phyloP scores from a whole-genome alignment of 2,797 vertebrate genomes.

The Zalophus californianus region DNA sequence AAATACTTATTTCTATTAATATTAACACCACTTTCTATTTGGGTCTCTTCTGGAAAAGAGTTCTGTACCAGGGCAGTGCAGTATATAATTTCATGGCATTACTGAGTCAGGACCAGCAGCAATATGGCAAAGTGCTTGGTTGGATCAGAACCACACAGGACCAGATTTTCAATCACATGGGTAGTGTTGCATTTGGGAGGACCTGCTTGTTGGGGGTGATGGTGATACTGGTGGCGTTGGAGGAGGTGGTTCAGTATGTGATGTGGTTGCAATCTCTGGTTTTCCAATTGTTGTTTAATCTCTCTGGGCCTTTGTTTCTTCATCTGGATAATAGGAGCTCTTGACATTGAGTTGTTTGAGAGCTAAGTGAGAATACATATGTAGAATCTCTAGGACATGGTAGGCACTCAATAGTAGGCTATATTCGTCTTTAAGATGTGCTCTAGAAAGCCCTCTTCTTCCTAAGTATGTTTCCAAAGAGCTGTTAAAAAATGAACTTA shows the following conservation, averaged over 20 bases:
- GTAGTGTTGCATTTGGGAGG: not conserved
- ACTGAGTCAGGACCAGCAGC: not conserved
- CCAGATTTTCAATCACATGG: not conserved
- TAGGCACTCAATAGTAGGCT: not conserved
- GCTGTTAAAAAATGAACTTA: not conserved
- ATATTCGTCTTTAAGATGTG: not conserved
- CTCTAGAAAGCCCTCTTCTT: not conserved
- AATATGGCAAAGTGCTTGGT: not conserved
- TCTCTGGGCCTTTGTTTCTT: not conserved
- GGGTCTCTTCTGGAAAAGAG: not conserved
- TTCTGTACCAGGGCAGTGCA: not conserved
- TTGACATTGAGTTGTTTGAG: not conserved
- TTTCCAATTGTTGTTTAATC: not conserved
- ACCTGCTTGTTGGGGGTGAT: not conserved
- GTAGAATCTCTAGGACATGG: too few species aligned
- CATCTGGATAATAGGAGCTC: not conserved
- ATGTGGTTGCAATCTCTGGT: not conserved
- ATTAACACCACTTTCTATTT: not conserved
- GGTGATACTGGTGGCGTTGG: not conserved
- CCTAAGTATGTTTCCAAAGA: not conserved
- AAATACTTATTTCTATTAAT: not conserved
- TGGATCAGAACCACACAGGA: not conserved
- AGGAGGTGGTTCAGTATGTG: not conserved
- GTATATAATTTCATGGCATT: not conserved
- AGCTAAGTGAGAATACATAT: not conserved